A percentile compares a stretch with the other conserved stretches of the same genome.
phyloP scores from a whole-genome alignment of 2,888 invertebrate genomes.

The Ecdyonurus torrentis region DNA sequence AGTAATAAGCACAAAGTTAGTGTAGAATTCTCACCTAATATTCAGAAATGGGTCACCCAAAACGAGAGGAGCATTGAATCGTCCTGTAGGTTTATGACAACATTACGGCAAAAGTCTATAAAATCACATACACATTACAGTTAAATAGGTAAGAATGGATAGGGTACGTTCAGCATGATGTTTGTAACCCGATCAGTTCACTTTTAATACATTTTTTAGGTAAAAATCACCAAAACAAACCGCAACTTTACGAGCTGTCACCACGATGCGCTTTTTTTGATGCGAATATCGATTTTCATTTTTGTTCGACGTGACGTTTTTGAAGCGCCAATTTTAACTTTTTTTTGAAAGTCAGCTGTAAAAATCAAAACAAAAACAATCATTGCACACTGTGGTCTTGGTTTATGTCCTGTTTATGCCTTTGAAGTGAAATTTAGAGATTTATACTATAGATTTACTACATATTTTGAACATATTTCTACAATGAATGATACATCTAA shows the following conservation, averaged over 20 bases:
- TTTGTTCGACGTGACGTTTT: not conserved
- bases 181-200: not conserved
- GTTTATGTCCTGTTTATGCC: no score
- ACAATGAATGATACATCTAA: no score
- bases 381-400: no score
- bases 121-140: not conserved
- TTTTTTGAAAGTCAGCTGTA: no score
- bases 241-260: conserved; percentile 2
- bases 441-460: no score
- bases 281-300: not conserved
- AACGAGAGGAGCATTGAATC: not conserved
- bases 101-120: not conserved
- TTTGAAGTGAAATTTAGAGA: no score
- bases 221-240: not conserved
- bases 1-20: no score
- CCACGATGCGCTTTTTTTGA: conserved; percentile 1
- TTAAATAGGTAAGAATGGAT: not conserved
- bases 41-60: not conserved
- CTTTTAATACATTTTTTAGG: not conserved
- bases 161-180: not conserved
- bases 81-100: not conserved
- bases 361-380: no score
- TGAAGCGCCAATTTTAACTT: no score
- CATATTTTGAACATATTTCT: no score
- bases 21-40: not conserved